Evolutionary conservation across 2,888 invertebrate species (phyloP), one percentile per base, ranked within the genome.

Genomic region (Drosophila cognata): DNA sequence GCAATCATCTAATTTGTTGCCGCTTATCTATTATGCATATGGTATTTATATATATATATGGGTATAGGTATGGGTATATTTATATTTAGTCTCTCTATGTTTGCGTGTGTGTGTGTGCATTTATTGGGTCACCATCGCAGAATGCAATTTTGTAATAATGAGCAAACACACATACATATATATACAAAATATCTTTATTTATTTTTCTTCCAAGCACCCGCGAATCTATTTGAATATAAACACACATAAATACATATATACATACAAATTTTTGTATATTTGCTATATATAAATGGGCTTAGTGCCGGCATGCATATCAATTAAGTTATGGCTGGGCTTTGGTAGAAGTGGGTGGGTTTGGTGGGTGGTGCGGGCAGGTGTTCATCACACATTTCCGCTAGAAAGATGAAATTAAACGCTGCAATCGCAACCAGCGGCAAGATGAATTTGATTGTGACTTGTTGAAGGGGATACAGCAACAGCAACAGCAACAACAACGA

Each of bases 91-190:
- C 7, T 33, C 33, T 33, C 33, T 33, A 13, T 28, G 6, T 48
- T 7, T 53, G n/a, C 56, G 4, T 33, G 8, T 71, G 7, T 41
- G 8, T 51, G 48, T 38, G 66, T 58, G 29, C 52, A 69, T 73
- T 70, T 78, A 78, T 74, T 86, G 71, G 88, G 84, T 88, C 77
- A 77, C 74, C 57, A 72, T 38, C 66, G 70, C 64, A 80, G 87
- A 84, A 84, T 88, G 79, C 56, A 79, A 76, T 86, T 88, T 76
- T 89, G 81, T 71, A 83, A 86, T 77, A 72, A 64, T 65, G 58
- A 68, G 55, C 72, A 57, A 71, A 29, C 29, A 51, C 51, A 31
- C 56, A 29, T n/a, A 64, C 57, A 68, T 38, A 64, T 52, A 56
- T n/a, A n/a, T 18, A 38, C 10, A 16, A n/a, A 36, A 16, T n/a